Evolutionary conservation across 1,140 invertebrate genomes (phyloP).

Genomic region (Coelopa frigida): DNA sequence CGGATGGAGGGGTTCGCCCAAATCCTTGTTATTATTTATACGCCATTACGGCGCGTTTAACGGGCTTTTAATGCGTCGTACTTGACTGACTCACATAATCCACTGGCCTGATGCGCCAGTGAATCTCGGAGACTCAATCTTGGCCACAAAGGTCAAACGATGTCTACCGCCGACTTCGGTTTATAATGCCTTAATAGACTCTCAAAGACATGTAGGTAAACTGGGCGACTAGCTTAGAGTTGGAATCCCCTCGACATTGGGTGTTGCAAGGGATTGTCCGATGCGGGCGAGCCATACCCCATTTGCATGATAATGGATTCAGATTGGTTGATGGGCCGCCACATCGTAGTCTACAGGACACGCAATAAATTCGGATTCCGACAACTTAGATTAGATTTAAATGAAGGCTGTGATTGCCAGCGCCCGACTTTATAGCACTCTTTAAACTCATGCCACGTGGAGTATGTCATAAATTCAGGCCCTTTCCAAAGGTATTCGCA

Average conservation of each 20-base stretch:
- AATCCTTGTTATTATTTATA: constrained; percentile 6
- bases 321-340: constrained; percentile 5
- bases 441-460: no score
- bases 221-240: constrained; percentile 8
- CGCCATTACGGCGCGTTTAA: constrained; percentile 6
- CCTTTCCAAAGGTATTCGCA: no score
- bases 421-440: no score
- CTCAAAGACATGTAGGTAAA: constrained; percentile 12
- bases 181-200: constrained; percentile 12
- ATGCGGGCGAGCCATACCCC: not conserved
- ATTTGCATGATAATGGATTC: not conserved
- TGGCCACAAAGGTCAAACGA: not conserved
- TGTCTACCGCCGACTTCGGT: not conserved
- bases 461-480: no score
- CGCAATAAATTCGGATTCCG: constrained; percentile 7
- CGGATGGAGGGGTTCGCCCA: not conserved
- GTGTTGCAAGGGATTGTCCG: not conserved
- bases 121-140: not conserved
- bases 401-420: no score
- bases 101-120: not conserved
- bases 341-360: constrained; percentile 4
- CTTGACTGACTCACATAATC: not conserved
- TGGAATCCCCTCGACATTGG: not conserved
- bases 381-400: no score
- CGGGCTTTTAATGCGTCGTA: not conserved